phyloP scores from a whole-genome alignment of 2,888 invertebrate species.

The Macrophya annulata region DNA sequence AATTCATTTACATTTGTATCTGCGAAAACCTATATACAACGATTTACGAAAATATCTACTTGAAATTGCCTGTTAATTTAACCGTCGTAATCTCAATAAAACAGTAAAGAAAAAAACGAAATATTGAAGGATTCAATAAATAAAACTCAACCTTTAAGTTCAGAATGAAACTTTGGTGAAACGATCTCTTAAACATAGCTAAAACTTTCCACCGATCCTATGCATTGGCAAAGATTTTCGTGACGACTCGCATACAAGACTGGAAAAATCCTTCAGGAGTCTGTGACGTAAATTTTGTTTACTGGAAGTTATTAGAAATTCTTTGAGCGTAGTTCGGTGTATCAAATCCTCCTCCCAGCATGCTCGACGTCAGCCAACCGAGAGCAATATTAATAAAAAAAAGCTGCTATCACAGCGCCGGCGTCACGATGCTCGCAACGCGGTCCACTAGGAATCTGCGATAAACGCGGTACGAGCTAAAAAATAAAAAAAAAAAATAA shows the following conservation, averaged over 20 bases:
- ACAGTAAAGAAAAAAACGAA: not conserved
- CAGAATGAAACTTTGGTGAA: not conserved
- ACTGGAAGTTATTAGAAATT: slow-evolving; percentile 62
- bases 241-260: not conserved
- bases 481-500: not conserved
- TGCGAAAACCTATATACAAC: not conserved
- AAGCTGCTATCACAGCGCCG: slow-evolving; percentile 29
- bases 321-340: slow-evolving; percentile 57
- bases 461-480: slow-evolving; percentile 21
- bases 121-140: not conserved
- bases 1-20: slow-evolving; percentile 2
- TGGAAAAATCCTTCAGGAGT: slow-evolving; percentile 29
- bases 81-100: not conserved
- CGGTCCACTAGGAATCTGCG: slow-evolving; percentile 40
- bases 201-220: not conserved
- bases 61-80: not conserved
- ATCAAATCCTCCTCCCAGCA: slow-evolving; percentile 46
- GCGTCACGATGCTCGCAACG: not conserved
- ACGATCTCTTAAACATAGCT: not conserved
- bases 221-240: not conserved
- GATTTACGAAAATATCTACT: not conserved
- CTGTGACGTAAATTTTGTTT: slow-evolving; percentile 53
- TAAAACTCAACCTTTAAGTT: not conserved
- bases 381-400: slow-evolving; percentile 53
- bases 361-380: slow-evolving; percentile 33